phyloP scores from a whole-genome alignment of 2,113 vertebrate genomes.

The Colius striatus region DNA sequence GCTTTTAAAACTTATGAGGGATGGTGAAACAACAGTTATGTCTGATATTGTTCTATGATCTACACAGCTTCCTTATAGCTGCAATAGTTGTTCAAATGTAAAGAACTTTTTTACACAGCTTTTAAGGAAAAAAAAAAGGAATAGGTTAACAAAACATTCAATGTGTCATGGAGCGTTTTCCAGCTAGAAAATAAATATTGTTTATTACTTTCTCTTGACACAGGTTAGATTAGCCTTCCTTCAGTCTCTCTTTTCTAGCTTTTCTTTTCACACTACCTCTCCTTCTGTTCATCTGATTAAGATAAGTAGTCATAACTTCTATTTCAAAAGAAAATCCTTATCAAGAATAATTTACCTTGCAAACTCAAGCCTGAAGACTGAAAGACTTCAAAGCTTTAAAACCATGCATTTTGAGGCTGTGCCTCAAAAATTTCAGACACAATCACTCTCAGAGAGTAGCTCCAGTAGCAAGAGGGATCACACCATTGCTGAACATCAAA shows the following conservation, averaged over 20 bases:
- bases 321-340: not conserved
- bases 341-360: not conserved
- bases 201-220: not conserved
- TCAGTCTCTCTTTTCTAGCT: not conserved
- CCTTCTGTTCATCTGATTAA: not conserved
- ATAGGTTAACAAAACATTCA: not conserved
- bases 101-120: not conserved
- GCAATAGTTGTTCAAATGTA: not conserved
- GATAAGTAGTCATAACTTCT: not conserved
- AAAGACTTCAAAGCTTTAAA: not conserved
- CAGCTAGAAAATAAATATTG: not conserved
- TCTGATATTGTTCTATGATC: not conserved
- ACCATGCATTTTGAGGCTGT: not conserved
- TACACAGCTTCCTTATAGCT: not conserved
- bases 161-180: not conserved
- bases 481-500: not conserved
- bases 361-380: not conserved
- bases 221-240: not conserved
- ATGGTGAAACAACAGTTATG: not conserved
- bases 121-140: not conserved
- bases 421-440: not conserved
- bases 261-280: not conserved
- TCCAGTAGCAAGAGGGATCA: not conserved
- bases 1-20: not conserved
- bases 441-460: not conserved